Percentiles rank a stretch among this genome's conserved stretches.
Evolutionary conservation across 2,888 invertebrate genomes (phyloP).

Genomic region (Sphaerophoria rueppellii): DNA sequence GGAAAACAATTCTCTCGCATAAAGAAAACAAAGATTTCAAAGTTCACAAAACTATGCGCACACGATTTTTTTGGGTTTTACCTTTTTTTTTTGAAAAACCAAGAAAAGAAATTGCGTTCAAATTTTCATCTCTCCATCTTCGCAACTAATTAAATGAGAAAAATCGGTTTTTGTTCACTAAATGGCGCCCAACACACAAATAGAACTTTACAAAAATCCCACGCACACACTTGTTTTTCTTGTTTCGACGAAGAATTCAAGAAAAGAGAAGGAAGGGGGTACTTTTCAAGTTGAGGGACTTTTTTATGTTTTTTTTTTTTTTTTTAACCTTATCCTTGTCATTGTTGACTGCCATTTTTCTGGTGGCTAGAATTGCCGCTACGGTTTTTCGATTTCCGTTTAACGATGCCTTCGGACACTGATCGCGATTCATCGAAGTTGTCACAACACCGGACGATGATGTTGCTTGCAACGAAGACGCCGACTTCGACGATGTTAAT

Average conservation of each 20-base stretch:
- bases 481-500: conserved; percentile 1
- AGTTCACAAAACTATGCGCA: conserved; percentile 20
- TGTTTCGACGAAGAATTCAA: no score
- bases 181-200: conserved; percentile 37
- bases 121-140: conserved; percentile 23
- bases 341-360: conserved; percentile 34
- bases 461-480: conserved; percentile 33
- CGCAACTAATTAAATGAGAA: conserved; percentile 34
- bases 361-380: conserved; percentile 48
- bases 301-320: neutral
- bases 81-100: neutral
- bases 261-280: no score
- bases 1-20: conserved; percentile 9
- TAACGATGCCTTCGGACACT: conserved; percentile 5
- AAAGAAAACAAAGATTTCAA: neutral
- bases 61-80: conserved; percentile 34
- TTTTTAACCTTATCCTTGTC: conserved; percentile 74
- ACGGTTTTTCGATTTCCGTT: conserved; percentile 75
- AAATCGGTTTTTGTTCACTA: conserved; percentile 4
- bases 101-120: conserved; percentile 54
- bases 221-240: conserved; percentile 31
- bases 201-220: conserved; percentile 37
- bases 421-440: no score
- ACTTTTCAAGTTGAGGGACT: conserved; percentile 47
- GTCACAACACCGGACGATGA: neutral